A percentile compares a stretch with the other conserved stretches of the same genome.
Evolutionary conservation across 2,797 vertebrate genomes (phyloP).

Genomic region (Manis javanica): DNA sequence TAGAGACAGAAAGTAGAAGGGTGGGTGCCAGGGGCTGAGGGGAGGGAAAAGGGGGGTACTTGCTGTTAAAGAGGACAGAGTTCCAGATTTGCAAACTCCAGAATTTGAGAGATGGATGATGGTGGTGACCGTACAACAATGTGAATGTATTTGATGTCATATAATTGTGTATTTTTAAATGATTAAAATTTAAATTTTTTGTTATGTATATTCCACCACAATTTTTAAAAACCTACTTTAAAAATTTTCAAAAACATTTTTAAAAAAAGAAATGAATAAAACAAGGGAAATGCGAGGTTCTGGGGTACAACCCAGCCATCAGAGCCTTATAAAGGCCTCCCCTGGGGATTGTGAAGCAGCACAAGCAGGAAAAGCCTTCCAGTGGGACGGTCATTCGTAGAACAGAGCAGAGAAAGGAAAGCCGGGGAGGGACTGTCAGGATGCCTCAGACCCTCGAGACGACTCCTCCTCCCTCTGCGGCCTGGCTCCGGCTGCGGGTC

Average conservation of each 20-base stretch:
- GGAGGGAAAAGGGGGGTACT: fast-evolving
- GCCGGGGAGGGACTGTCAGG: fast-evolving
- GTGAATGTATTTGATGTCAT: background rate
- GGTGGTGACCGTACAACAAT: background rate
- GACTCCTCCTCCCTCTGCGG: background rate
- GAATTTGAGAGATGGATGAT: background rate
- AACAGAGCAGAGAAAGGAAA: background rate
- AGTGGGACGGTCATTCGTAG: background rate
- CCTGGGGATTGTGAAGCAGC: background rate
- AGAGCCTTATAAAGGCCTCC: background rate
- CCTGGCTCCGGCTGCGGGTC: fast-evolving
- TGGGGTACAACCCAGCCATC: background rate
- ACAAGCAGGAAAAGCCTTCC: background rate
- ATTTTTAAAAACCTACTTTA: background rate
- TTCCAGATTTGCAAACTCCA: background rate
- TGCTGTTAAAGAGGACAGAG: background rate
- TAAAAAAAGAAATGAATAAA: background rate
- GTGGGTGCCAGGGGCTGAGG: background rate
- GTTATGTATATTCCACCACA: background rate
- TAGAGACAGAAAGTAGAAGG: background rate
- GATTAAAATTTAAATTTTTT: background rate
- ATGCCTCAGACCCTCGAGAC: fast-evolving
- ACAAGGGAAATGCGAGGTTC: background rate
- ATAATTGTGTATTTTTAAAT: background rate
- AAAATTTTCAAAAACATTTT: background rate